Evolutionary conservation across 2,797 vertebrate species (phyloP).

Genomic region (Sebastolobus altivelis): DNA sequence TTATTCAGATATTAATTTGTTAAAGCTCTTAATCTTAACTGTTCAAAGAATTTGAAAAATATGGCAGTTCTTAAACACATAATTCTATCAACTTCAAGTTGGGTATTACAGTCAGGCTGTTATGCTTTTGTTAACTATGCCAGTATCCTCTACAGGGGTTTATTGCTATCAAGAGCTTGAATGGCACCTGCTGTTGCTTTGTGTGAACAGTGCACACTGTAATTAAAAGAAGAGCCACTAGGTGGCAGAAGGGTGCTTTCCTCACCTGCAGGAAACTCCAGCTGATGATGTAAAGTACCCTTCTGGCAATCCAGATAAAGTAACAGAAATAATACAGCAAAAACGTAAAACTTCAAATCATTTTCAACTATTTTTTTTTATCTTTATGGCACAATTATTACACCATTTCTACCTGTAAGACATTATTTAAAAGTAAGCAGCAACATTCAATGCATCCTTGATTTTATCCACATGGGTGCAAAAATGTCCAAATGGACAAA

Average conservation of each 20-base stretch:
- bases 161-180: too few species aligned
- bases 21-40: neutral
- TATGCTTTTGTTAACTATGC: too few species aligned
- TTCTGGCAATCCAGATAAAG: too few species aligned
- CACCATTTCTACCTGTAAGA: too few species aligned
- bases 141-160: too few species aligned
- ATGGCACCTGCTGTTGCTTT: too few species aligned
- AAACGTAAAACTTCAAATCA: too few species aligned
- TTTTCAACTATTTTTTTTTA: too few species aligned
- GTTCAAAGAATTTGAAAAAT: neutral
- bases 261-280: neutral
- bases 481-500: neutral
- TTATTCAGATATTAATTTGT: neutral
- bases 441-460: neutral
- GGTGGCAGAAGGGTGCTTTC: neutral
- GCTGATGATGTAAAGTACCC: neutral
- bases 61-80: neutral
- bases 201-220: neutral
- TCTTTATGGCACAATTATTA: too few species aligned
- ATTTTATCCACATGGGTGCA: neutral
- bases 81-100: neutral
- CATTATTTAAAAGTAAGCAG: neutral
- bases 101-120: too few species aligned
- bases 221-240: neutral
- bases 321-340: too few species aligned